Base-by-base conservation (phyloP, 2,113 vertebrate species). In the Chiloscyllium plagiosum region DNA sequence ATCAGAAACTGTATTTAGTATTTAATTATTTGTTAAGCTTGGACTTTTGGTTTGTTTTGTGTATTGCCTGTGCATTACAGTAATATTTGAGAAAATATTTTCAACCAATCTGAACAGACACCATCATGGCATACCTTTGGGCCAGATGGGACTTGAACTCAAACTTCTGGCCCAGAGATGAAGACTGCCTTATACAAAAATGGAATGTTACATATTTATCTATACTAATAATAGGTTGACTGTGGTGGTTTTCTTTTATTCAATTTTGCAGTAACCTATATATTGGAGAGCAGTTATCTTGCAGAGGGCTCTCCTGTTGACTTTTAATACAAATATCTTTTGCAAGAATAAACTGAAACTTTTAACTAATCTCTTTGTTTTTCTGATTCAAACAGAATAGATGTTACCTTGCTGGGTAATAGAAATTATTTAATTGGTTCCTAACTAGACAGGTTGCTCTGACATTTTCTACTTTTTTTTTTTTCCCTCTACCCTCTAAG, bases 401-500 rank as follows among this genome's bases (percentile, higher is more conserved):
- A 29, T 72, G 26, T 4, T 83, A 37, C 42, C 42, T 37, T 83
- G 19, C 89, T 10, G n/a, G 19, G n/a, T 68, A n/a, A 20, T 42
- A n/a, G 29, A 6, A 66, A 66, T 93, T 20, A 37, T 37, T 65
- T 2, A 93, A n/a, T 22, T 68, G n/a, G 1, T 66, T 17, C 37
- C 3, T 83, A 42, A 20, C 42, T 42, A 47, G 80, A 42, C 80
- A 83, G 37, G 42, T 42, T 42, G 37, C 37, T 42, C 29, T 47
- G 15, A 42, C 20, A 83, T 20, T 6, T 42, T 83, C 80, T 83
- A 83, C 42, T 87, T 29, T 87, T 22, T 22, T 66, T 93, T 15
- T 2, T 95, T 87, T 96, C 96, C n/a, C 15, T 56, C 87, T 56
- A 1, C 3, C 96, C 33, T 96, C 93, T 37, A 95, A 98, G 96